Evolutionary conservation across 2,888 invertebrate genomes (phyloP), one percentile per base, ranked within the genome.

Genomic region (Proisotoma minuta): DNA sequence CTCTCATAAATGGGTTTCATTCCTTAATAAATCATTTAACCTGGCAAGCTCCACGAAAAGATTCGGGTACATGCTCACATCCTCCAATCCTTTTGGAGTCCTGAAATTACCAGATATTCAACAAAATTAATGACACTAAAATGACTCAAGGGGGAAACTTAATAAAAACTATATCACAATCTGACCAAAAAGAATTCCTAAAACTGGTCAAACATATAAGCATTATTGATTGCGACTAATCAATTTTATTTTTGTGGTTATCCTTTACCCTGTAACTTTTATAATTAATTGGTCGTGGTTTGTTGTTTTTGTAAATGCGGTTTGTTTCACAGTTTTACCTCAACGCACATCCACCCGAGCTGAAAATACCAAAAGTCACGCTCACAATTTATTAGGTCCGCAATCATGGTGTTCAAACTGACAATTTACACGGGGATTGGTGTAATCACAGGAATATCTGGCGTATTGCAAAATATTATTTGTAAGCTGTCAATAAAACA

Each of bases 11-110:
- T n/a, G n/a, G n/a, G n/a, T n/a, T n/a, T n/a, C n/a, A n/a, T n/a
- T n/a, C n/a, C n/a, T n/a, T n/a, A n/a, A n/a, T n/a, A n/a, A n/a
- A n/a, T n/a, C n/a, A n/a, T n/a, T n/a, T n/a, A n/a, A n/a, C n/a
- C n/a, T 80, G 18, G 84, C 81, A 53, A 86, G 74, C 75, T 85
- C 85, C 3, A 84, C 84, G 65, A 86, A 77, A 22, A 86, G 76
- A 23, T 82, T 78, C 0, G 85, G 83, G 75, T 85, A 86, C 63
- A 78, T 81, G 43, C 82, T 82, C 18, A 82, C 82, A 70, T 83
- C 82, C 51, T 82, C 81, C 23, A 83, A 75, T 53, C 81, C 82
- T 12, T 76, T 76, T 0, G 83, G 82, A 12, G 81, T 77, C 62
- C 82, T 82, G 74, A 2, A 67, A 52, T 29, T 48, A 48, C 20